A percentile compares a stretch with the other conserved stretches of the same genome.
These are phyloP conservation scores for Polydrusus cervinus DNA, from an alignment of 2,888 invertebrate species.

Conservation along the genomic window DNA sequence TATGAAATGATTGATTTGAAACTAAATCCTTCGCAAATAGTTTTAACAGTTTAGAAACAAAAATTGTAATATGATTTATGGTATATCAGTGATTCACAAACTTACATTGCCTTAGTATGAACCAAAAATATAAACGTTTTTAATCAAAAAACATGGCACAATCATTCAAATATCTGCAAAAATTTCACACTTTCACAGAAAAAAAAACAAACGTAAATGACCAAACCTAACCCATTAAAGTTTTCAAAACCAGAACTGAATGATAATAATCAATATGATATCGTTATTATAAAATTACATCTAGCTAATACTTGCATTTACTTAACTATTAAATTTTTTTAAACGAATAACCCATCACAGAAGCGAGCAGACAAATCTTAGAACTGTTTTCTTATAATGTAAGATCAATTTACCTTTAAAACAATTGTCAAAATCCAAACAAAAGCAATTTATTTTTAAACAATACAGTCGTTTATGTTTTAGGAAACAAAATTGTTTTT, in stretches of 20 bases:
- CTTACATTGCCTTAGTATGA: background rate
- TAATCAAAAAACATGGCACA: slow-evolving; percentile 9
- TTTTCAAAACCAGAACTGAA: background rate
- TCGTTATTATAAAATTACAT: slow-evolving; percentile 12
- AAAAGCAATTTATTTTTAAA: too few species aligned
- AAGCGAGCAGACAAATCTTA: slow-evolving; percentile 67
- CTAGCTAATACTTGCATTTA: slow-evolving; percentile 20
- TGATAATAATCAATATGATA: background rate
- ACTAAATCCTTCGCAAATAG: too few species aligned
- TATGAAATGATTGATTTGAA: too few species aligned
- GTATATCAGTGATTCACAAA: too few species aligned
- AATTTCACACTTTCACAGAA: background rate
- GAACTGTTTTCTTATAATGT: slow-evolving; percentile 57
- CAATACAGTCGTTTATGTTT: too few species aligned
- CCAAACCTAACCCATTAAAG: slow-evolving; percentile 59
- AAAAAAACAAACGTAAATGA: slow-evolving; percentile 24
- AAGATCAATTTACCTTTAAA: slow-evolving; percentile 1
- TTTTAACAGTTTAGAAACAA: background rate
- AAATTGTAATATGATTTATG: background rate
- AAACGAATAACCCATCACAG: slow-evolving; percentile 70
- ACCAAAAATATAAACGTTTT: too few species aligned
- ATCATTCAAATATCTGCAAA: slow-evolving; percentile 10
- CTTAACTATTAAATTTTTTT: slow-evolving; percentile 53
- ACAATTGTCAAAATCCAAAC: slow-evolving; percentile 4
- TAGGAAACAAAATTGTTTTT: too few species aligned